Evolutionary conservation across 2,113 vertebrate genomes (phyloP).

Genomic region (Spilogale gracilis): DNA sequence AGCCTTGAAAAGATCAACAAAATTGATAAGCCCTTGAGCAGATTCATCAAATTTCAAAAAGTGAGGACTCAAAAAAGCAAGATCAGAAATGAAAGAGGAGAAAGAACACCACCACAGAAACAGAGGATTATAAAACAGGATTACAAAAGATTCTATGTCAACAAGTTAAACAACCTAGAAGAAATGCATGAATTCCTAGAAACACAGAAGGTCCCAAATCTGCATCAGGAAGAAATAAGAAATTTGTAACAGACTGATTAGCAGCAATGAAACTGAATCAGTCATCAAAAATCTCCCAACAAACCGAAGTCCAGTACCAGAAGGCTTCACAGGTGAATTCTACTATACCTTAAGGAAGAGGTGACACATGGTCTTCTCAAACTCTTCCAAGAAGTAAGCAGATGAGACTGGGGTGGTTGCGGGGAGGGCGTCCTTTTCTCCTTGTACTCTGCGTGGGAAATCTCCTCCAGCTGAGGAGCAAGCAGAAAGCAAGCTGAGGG

Average conservation of each 20-base stretch:
- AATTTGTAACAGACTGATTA: neutral
- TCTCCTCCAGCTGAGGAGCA: neutral
- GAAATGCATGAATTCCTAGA: neutral
- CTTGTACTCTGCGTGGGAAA: neutral
- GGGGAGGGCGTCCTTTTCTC: neutral
- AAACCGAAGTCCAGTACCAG: neutral
- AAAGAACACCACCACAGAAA: neutral
- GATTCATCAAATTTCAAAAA: neutral
- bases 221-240: neutral
- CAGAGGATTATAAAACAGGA: neutral
- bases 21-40: neutral
- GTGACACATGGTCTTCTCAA: neutral
- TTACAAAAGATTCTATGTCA: neutral
- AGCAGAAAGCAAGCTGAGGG: neutral
- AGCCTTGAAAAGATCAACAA: neutral
- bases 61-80: neutral
- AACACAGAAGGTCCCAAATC: neutral
- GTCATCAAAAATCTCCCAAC: neutral
- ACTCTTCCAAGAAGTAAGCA: neutral
- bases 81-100: neutral
- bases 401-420: neutral
- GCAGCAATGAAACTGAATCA: neutral
- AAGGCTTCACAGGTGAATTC: neutral
- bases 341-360: neutral
- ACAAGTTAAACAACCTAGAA: neutral